Conservation (phyloP, 2,113 vertebrate genomes). For the Siniperca knerii region DNA sequence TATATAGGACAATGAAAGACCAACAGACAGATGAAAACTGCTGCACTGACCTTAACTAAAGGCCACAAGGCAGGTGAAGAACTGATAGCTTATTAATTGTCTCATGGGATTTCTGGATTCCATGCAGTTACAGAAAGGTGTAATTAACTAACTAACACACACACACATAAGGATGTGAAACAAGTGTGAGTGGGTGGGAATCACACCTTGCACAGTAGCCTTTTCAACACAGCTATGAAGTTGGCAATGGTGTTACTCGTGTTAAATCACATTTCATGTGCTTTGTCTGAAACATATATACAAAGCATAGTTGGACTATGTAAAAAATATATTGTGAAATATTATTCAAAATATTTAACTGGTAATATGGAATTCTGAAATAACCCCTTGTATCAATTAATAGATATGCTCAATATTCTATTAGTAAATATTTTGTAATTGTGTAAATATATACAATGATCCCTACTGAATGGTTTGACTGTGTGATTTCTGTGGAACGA, state of each 20-base stretch:
- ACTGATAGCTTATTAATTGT: slow-evolving; percentile 7
- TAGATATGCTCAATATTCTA: neutral
- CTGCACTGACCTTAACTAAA: slow-evolving; percentile 11
- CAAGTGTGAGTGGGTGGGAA: slow-evolving; percentile 29
- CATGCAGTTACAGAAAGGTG: slow-evolving; percentile 16
- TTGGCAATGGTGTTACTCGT: slow-evolving; percentile 24
- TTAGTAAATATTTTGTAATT: slow-evolving; percentile 44
- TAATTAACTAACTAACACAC: slow-evolving; percentile 11
- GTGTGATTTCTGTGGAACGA: slow-evolving; percentile 36
- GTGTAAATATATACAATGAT: slow-evolving; percentile 51
- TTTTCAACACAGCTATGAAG: slow-evolving; percentile 23
- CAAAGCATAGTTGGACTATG: slow-evolving; percentile 24
- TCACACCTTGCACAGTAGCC: slow-evolving; percentile 14
- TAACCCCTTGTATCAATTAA: slow-evolving; percentile 12
- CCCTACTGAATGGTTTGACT: slow-evolving; percentile 16
- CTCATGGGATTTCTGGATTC: slow-evolving; percentile 34
- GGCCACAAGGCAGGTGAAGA: neutral
- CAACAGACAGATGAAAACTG: neutral
- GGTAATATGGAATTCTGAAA: slow-evolving; percentile 8
- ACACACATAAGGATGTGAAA: slow-evolving; percentile 26
- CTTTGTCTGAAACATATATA: slow-evolving; percentile 53
- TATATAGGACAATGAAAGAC: neutral
- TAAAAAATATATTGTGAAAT: neutral
- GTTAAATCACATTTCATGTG: slow-evolving; percentile 69
- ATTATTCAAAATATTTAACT: slow-evolving; percentile 8